phyloP scores from a whole-genome alignment of 37 sponge, comb jelly and placozoan species.

The Halichondria panicea region DNA sequence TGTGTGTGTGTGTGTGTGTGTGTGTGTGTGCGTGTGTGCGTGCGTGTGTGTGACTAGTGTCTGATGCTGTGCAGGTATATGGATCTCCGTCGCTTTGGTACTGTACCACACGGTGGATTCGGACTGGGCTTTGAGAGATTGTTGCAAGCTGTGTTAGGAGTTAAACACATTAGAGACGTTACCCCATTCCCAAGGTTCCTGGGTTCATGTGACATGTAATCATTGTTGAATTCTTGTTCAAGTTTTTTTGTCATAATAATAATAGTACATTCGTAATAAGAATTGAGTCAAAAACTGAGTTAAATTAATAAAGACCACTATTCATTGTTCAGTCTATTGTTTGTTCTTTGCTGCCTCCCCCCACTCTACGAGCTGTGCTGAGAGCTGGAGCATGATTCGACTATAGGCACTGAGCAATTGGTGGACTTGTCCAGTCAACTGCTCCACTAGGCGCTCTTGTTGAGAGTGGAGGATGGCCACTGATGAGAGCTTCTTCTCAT shows the following conservation, averaged over 20 bases:
- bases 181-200: conserved; percentile 86
- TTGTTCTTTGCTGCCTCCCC: conserved; percentile 13
- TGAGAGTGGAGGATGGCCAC: conserved; percentile 25
- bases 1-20: no score
- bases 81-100: conserved; percentile 85
- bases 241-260: not conserved
- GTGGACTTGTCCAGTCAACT: conserved; percentile 9
- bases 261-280: not conserved
- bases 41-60: no score
- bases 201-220: conserved; percentile 72
- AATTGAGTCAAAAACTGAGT: not conserved
- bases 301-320: not conserved
- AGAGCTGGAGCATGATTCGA: conserved; percentile 42
- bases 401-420: conserved; percentile 35
- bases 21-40: no score
- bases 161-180: conserved; percentile 80
- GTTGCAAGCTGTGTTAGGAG: conserved; percentile 71
- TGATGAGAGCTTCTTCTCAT: conserved; percentile 49
- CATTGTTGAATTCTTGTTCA: not conserved
- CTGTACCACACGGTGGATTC: conserved; percentile 91
- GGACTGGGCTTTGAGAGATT: conserved; percentile 93
- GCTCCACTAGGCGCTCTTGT: conserved; percentile 37
- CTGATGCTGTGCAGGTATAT: conserved; percentile 63
- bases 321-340: not conserved
- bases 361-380: conserved; percentile 54